These are phyloP conservation scores for Tetropium fuscum DNA, from an alignment of 2,888 invertebrate genomes.

Conservation along the genomic window DNA sequence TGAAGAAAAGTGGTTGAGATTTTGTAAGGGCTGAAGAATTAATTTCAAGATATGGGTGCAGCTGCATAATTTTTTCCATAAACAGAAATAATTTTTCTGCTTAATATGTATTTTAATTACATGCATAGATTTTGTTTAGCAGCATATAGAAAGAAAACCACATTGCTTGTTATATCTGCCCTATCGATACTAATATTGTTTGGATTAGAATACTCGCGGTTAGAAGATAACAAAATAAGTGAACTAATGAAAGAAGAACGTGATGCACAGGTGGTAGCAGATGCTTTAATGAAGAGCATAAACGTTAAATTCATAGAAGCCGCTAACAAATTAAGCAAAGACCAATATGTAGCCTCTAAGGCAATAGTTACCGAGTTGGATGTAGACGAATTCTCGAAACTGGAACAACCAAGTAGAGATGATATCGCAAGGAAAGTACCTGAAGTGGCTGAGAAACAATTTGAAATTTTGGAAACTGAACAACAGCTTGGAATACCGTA, in stretches of 20 bases:
- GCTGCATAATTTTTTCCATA: no score
- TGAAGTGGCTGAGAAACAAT: constrained; percentile 33
- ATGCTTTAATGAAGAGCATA: constrained; percentile 49
- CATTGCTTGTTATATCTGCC: constrained; percentile 62
- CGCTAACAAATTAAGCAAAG: constrained; percentile 38
- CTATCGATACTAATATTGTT: constrained; percentile 64
- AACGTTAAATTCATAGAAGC: constrained; percentile 55
- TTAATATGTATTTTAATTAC: constrained; percentile 47
- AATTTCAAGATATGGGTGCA: no score
- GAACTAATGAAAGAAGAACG: constrained; percentile 43
- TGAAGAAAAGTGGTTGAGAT: no score
- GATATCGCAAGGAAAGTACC: constrained; percentile 55
- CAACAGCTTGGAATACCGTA: constrained; percentile 65
- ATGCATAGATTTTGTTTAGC: constrained; percentile 65
- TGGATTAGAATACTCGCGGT: constrained; percentile 65
- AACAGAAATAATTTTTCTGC: no score
- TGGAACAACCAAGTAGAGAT: constrained; percentile 62
- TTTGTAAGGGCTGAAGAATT: no score
- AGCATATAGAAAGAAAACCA: constrained; percentile 68
- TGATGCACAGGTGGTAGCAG: constrained; percentile 46
- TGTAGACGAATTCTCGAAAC: constrained; percentile 50
- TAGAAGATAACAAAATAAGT: constrained; percentile 44
- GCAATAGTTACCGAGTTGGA: constrained; percentile 41
- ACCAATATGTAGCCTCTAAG: constrained; percentile 23
- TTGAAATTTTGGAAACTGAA: constrained; percentile 54